Conservation (phyloP, 2,888 invertebrate species). For the Callyntrura sp. region DNA sequence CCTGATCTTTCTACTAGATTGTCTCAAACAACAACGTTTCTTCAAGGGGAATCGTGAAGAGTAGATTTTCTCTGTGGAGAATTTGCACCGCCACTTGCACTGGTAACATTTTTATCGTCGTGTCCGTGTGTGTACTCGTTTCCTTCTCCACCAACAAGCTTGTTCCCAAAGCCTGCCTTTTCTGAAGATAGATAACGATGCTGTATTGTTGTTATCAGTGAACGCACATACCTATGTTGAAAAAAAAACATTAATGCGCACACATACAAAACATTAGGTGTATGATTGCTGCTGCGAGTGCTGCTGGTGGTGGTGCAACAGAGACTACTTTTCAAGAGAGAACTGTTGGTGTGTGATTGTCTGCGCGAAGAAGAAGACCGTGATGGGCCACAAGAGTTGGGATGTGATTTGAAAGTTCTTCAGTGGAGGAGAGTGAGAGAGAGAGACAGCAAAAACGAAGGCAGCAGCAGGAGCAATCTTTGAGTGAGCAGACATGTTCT, state of each 20-base stretch:
- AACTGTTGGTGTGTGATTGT: conserved; percentile 41
- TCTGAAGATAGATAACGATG: conserved; percentile 23
- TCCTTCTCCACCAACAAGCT: not conserved
- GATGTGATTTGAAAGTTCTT: conserved; percentile 30
- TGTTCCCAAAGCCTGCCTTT: conserved; percentile 40
- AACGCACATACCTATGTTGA: not conserved
- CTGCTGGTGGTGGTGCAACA: not conserved
- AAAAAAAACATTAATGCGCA: not conserved
- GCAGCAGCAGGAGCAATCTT: conserved; percentile 45
- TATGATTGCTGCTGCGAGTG: not conserved
- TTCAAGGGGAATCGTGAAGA: conserved; percentile 34
- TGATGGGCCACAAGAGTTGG: conserved; percentile 22
- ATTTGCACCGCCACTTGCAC: conserved; percentile 41
- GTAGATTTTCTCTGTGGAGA: conserved; percentile 22
- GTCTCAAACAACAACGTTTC: conserved; percentile 53
- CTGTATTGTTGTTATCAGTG: conserved; percentile 56
- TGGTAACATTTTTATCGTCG: not conserved
- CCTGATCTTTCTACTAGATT: conserved; percentile 25
- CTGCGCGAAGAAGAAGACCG: not conserved
- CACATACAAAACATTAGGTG: not conserved
- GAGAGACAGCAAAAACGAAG: conserved; percentile 38
- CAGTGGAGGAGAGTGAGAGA: not conserved
- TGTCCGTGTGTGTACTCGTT: not conserved
- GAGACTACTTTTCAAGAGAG: not conserved
- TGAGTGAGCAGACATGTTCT: conserved; percentile 75